These are phyloP conservation scores for Hylyphantes graminicola DNA, from an alignment of 1,140 invertebrate species.

Conservation along the genomic window DNA sequence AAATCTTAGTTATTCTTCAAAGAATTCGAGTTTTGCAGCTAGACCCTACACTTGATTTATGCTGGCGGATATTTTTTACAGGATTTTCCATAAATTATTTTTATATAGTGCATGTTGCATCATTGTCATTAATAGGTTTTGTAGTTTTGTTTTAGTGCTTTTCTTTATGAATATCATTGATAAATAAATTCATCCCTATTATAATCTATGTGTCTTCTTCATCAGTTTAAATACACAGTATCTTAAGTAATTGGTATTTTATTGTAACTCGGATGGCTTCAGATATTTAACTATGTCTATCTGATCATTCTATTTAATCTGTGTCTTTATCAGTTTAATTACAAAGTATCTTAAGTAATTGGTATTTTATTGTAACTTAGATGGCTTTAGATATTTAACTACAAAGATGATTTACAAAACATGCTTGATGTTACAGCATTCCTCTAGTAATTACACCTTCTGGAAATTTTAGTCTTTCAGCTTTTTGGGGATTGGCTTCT, in stretches of 20 bases:
- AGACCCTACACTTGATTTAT: too few species aligned
- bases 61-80: conserved; percentile 2
- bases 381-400: not conserved
- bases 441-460: conserved; percentile 43
- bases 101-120: conserved; percentile 49
- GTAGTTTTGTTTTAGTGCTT: conserved; percentile 25
- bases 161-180: conserved; percentile 41
- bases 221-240: not conserved
- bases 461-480: conserved; percentile 7
- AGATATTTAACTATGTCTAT: too few species aligned
- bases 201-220: too few species aligned
- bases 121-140: conserved; percentile 34
- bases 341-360: not conserved
- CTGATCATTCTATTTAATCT: not conserved
- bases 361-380: not conserved
- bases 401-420: not conserved
- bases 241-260: not conserved
- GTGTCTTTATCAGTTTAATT: not conserved
- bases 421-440: conserved; percentile 28
- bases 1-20: too few species aligned
- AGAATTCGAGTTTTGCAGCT: too few species aligned
- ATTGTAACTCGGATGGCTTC: too few species aligned
- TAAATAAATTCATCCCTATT: conserved; percentile 28
- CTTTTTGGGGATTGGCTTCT: conserved; percentile 20
- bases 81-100: conserved; percentile 50